These are phyloP conservation scores for Pandion haliaetus DNA, from an alignment of 2,113 vertebrate species.

Conservation along the genomic window DNA sequence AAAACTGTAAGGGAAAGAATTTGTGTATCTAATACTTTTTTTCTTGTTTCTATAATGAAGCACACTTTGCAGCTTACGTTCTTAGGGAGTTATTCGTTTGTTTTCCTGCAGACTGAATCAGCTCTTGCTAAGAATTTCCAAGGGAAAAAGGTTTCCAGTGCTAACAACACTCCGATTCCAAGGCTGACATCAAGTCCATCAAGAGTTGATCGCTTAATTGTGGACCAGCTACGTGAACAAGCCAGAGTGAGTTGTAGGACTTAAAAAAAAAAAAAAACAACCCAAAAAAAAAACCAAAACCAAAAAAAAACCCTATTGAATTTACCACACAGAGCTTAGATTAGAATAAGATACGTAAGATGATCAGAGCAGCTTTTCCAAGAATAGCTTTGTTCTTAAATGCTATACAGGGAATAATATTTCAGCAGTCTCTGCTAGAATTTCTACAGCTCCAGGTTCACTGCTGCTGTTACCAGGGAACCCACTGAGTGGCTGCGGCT, in stretches of 20 bases:
- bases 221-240: slow-evolving; percentile 84
- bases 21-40: not conserved
- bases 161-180: slow-evolving; percentile 78
- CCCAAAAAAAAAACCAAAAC: not conserved
- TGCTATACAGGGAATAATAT: not conserved
- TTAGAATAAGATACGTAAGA: not conserved
- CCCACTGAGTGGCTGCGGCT: not conserved
- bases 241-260: slow-evolving; percentile 75
- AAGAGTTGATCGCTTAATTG: slow-evolving; percentile 83
- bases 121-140: slow-evolving; percentile 80
- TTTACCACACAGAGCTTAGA: not conserved
- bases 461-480: not conserved
- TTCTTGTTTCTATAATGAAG: not conserved
- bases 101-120: slow-evolving; percentile 78
- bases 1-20: not conserved
- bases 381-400: slow-evolving; percentile 9
- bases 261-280: not conserved
- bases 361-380: not conserved
- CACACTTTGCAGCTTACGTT: not conserved
- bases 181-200: slow-evolving; percentile 80
- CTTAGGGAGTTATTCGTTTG: slow-evolving; percentile 24
- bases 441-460: not conserved
- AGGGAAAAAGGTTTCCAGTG: slow-evolving; percentile 80
- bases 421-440: not conserved
- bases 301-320: not conserved